phyloP scores from a whole-genome alignment of 2,113 vertebrate species.

The Rafetus swinhoei region DNA sequence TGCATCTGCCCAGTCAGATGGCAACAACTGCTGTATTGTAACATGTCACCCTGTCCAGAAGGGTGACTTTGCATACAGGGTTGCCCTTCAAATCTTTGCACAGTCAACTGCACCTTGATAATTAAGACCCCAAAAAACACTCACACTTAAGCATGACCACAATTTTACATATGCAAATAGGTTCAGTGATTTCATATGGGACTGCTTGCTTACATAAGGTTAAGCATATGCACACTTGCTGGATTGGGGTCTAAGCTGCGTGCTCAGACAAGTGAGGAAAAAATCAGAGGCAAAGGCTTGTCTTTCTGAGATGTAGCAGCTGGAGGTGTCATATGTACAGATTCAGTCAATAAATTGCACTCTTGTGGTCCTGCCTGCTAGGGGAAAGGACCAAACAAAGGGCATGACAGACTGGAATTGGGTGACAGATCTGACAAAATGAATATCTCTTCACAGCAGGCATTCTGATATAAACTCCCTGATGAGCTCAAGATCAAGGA shows the following conservation, averaged over 20 bases:
- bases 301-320: background rate
- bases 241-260: fast-evolving
- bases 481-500: fast-evolving
- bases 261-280: fast-evolving
- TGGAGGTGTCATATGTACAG: background rate
- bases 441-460: background rate
- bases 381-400: background rate
- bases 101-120: fast-evolving
- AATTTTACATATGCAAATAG: fast-evolving
- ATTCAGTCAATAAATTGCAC: background rate
- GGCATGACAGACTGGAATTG: background rate
- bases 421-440: background rate
- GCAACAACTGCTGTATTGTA: no score
- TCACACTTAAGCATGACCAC: background rate
- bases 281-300: fast-evolving
- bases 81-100: fast-evolving
- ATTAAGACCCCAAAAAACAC: background rate
- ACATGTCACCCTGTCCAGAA: background rate
- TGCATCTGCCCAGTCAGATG: no score
- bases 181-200: background rate
- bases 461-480: fast-evolving
- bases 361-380: fast-evolving
- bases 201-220: background rate
- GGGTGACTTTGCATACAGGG: fast-evolving
- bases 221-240: background rate